Conservation (phyloP, 2,888 invertebrate species). For the Tenodera sinensis region DNA sequence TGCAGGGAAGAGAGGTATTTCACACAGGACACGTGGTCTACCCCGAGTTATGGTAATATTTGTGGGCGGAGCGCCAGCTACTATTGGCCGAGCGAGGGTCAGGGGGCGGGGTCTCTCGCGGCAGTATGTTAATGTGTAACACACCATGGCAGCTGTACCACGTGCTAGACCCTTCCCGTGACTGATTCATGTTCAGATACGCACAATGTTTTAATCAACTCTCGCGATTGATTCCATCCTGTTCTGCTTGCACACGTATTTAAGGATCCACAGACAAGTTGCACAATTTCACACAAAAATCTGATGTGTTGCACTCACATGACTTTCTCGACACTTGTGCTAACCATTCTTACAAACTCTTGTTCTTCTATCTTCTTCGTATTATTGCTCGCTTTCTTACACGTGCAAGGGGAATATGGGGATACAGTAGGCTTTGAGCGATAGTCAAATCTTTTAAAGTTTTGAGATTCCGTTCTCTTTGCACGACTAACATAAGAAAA, state of each 20-base stretch:
- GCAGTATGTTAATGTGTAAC: not conserved
- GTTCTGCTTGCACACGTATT: not conserved
- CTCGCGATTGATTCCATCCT: not conserved
- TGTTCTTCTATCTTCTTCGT: too few relatives aligned
- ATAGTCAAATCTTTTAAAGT: too few relatives aligned
- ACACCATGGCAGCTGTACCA: not conserved
- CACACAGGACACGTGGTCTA: not conserved
- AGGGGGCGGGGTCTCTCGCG: not conserved
- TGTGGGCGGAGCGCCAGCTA: not conserved
- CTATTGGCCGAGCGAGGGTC: not conserved
- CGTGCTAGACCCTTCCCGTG: not conserved
- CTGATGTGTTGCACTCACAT: too few relatives aligned
- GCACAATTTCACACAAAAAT: too few relatives aligned
- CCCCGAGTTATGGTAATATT: not conserved
- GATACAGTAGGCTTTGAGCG: too few relatives aligned
- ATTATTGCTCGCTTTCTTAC: too few relatives aligned
- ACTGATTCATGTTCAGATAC: not conserved
- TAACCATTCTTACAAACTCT: too few relatives aligned
- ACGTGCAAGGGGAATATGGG: too few relatives aligned
- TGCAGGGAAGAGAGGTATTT: not conserved
- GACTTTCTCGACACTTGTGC: too few relatives aligned
- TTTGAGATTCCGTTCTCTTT: too few relatives aligned
- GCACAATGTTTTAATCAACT: not conserved
- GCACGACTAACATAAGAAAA: too few relatives aligned
- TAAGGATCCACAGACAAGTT: not conserved